Conservation (phyloP, 2,888 invertebrate genomes). For the Drosophila nigricruria region DNA sequence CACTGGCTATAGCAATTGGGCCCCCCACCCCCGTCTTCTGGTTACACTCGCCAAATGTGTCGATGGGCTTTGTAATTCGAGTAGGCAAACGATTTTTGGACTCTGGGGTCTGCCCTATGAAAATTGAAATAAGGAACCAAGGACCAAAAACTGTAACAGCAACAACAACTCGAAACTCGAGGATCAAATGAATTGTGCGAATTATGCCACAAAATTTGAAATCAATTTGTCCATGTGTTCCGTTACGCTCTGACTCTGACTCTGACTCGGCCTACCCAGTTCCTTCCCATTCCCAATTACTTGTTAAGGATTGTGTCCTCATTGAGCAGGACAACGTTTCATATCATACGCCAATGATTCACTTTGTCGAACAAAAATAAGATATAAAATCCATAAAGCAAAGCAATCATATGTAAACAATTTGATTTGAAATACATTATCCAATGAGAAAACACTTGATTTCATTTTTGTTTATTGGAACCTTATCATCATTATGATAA, state of each 20-base stretch:
- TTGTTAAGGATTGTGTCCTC: background rate
- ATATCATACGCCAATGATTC: background rate
- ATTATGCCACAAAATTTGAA: slow-evolving; percentile 82
- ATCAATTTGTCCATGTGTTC: slow-evolving; percentile 82
- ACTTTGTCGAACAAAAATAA: background rate
- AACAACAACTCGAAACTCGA: slow-evolving; percentile 41
- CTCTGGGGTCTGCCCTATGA: slow-evolving; percentile 21
- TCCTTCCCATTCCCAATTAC: background rate
- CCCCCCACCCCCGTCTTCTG: slow-evolving; percentile 1
- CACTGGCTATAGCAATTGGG: background rate
- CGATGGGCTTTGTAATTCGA: slow-evolving; percentile 59
- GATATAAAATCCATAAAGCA: background rate
- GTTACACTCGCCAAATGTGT: slow-evolving; percentile 39
- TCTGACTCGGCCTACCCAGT: background rate
- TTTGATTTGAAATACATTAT: background rate
- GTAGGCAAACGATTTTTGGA: slow-evolving; percentile 33
- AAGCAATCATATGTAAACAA: background rate
- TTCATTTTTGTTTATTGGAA: background rate
- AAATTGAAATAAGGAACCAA: slow-evolving; percentile 38
- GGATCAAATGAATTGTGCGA: slow-evolving; percentile 75
- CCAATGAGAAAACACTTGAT: background rate
- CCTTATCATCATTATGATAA: background rate
- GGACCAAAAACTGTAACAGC: slow-evolving; percentile 46
- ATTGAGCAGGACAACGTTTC: background rate
- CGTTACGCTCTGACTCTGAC: background rate